Conservation (phyloP, 2,888 invertebrate genomes). For the Automeris io region DNA sequence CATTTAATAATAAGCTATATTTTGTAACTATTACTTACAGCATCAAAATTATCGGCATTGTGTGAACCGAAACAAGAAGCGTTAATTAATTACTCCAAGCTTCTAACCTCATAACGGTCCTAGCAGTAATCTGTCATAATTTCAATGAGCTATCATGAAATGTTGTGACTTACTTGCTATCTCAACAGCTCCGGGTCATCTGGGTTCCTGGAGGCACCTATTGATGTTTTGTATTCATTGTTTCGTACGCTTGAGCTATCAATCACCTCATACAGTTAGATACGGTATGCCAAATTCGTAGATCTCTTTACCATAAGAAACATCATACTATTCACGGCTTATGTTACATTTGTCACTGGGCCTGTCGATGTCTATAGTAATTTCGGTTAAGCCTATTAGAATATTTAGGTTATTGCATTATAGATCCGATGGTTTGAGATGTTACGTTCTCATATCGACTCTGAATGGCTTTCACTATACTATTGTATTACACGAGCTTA, state of each 20-base stretch:
- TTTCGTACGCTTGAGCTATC: constrained; percentile 58
- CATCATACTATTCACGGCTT: neutral
- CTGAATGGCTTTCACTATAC: constrained; percentile 12
- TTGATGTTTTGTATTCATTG: constrained; percentile 54
- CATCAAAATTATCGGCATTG: neutral
- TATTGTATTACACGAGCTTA: constrained; percentile 18
- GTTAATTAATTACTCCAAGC: constrained; percentile 41
- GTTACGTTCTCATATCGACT: constrained; percentile 10
- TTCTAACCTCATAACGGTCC: constrained; percentile 27
- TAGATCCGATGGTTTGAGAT: constrained; percentile 17
- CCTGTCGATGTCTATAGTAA: constrained; percentile 29
- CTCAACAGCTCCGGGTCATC: constrained; percentile 42
- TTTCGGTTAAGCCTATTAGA: constrained; percentile 34
- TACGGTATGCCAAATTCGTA: constrained; percentile 5
- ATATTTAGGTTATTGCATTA: constrained; percentile 26
- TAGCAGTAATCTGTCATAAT: constrained; percentile 33
- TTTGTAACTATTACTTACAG: neutral
- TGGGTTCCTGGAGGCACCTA: constrained; percentile 25
- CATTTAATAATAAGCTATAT: neutral
- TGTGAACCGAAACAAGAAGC: constrained; percentile 22
- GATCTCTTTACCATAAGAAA: neutral
- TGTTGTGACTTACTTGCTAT: constrained; percentile 52
- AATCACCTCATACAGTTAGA: constrained; percentile 52
- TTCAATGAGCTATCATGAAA: constrained; percentile 45
- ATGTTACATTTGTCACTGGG: constrained; percentile 8